Percentiles rank a stretch among this genome's conserved stretches.
Evolutionary conservation across 2,888 invertebrate species (phyloP).

Genomic region (Megastigmus dorsalis): DNA sequence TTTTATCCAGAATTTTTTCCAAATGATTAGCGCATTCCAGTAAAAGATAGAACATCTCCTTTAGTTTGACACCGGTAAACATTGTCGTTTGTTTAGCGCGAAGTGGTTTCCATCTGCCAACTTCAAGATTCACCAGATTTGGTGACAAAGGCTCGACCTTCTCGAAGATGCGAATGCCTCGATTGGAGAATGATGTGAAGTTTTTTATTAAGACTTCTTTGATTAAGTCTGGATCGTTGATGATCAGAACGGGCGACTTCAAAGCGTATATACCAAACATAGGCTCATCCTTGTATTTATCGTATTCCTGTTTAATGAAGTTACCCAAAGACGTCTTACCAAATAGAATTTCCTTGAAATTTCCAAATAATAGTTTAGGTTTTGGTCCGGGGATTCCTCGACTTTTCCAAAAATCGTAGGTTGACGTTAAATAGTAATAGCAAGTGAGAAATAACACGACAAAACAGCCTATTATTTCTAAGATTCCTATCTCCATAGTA

Average conservation of each 20-base stretch:
- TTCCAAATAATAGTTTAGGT: constrained; percentile 73
- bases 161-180: constrained; percentile 55
- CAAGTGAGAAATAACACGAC: constrained; percentile 48
- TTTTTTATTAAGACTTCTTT: constrained; percentile 62
- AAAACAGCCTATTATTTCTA: constrained; percentile 54
- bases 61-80: constrained; percentile 76
- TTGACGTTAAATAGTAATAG: constrained; percentile 68
- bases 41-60: constrained; percentile 74
- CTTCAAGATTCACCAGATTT: constrained; percentile 70
- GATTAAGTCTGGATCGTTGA: constrained; percentile 61
- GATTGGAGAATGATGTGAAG: constrained; percentile 60
- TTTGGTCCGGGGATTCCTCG: constrained; percentile 69
- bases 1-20: constrained; percentile 61
- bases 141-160: constrained; percentile 67
- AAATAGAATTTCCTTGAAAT: constrained; percentile 68
- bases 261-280: constrained; percentile 59
- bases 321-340: constrained; percentile 67
- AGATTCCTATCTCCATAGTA: constrained; percentile 50
- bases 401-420: constrained; percentile 73
- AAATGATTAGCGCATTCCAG: constrained; percentile 69
- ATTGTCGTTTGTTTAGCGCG: constrained; percentile 74
- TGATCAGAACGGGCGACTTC: constrained; percentile 57
- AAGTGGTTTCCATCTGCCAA: constrained; percentile 73
- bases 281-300: constrained; percentile 53
- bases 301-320: constrained; percentile 68